Base-by-base conservation (phyloP, 1,140 invertebrate genomes). In the Drosophila repleta region DNA sequence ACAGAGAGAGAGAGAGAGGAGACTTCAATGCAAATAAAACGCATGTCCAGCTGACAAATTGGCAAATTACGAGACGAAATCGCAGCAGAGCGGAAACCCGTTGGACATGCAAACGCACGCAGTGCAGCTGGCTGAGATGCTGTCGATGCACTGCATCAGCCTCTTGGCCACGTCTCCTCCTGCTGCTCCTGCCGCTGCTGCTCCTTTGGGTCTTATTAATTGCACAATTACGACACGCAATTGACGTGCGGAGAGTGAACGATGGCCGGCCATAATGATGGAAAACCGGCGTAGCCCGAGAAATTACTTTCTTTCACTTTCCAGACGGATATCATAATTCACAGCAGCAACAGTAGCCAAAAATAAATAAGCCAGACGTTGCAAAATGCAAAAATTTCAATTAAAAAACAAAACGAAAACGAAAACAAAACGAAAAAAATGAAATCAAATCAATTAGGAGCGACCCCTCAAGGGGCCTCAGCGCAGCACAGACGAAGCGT, bases 191-290 rank as follows among this genome's bases (percentile, higher is more conserved):
- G 7, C 7, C 10, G 11, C 3, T 20, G n/a, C 43, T 18, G 11
- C 21, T 0, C 0, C 46, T 4, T 3, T 60, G 57, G 39, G 29
- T 78, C 71, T 76, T 80, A 85, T 89, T 88, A 89, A 88, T 89
- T 88, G 84, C 84, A 89, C 83, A 88, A 88, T 88, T 89, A 88
- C 79, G 79, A 76, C 84, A 88, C 76, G 84, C 75, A 83, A 80
- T 79, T 83, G 79, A 83, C 79, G 83, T 88, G 79, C 67, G 5
- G 63, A 75, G 77, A 67, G 74, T 83, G 79, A 88, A 61, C 79
- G 75, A 88, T 87, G 78, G 77, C 66, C 65, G 60, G 49, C 67
- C 67, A 63, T 60, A 76, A 68, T 79, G 83, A 87, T 79, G 83
- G 58, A 68, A 71, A 70, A 78, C 46, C 61, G 55, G 24, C 41